Conservation (phyloP, 2,113 vertebrate genomes). For the Cheirogaleus medius region DNA sequence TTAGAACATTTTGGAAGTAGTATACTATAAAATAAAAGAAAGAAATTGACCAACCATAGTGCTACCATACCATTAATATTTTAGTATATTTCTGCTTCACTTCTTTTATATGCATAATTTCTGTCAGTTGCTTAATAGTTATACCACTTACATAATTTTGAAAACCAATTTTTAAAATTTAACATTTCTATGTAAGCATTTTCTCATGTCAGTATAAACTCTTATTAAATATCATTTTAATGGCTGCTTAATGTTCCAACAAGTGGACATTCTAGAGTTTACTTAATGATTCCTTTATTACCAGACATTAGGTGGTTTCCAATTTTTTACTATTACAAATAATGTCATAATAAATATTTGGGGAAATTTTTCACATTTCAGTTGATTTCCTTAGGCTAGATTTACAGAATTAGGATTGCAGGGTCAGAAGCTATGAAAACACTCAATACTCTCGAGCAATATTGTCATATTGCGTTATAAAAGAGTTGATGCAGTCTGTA, state of each 20-base stretch:
- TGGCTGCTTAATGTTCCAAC: slow-evolving; percentile 33
- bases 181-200: not conserved
- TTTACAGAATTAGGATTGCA: not conserved
- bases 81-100: not conserved
- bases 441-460: not conserved
- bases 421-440: slow-evolving; percentile 29
- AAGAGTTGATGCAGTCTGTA: not conserved
- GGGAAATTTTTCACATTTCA: not conserved
- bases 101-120: not conserved
- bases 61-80: not conserved
- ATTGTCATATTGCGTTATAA: not conserved
- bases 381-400: slow-evolving; percentile 34
- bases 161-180: slow-evolving; percentile 46
- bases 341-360: slow-evolving; percentile 15
- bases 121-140: slow-evolving; percentile 18
- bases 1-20: not conserved
- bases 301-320: slow-evolving; percentile 15
- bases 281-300: slow-evolving; percentile 47
- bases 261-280: slow-evolving; percentile 24
- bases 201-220: not conserved
- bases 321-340: slow-evolving; percentile 46
- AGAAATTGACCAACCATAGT: not conserved
- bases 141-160: not conserved
- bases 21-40: not conserved
- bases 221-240: slow-evolving; percentile 53